Base-by-base conservation (phyloP, 2,888 invertebrate species). In the Synanthedon andrenaeformis region DNA sequence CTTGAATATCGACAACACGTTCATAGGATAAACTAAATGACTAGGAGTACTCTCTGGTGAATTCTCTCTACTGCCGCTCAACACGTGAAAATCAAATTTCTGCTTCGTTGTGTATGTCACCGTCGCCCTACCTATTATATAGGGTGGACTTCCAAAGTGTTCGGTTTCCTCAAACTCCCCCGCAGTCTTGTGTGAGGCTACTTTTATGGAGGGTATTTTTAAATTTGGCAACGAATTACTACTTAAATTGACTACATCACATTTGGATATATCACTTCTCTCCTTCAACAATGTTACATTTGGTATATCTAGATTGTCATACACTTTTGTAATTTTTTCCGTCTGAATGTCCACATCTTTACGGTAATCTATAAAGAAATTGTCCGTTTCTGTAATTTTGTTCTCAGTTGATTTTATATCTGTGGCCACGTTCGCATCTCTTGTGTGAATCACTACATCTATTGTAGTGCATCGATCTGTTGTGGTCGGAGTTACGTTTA, bases 251-350 rank as follows among this genome's bases (percentile, higher is more conserved):
- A 67, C 59, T 60, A 64, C 56, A 17, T 72, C 66, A 42, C 71
- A 72, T 72, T 72, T 80, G 62, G 66, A 60, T 58, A 59, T 53
- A 56, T 73, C 70, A 55, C 57, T 68, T 60, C 70, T 81, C 58
- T 79, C 81, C 59, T 77, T 81, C 53, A 65, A 77, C 63, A 86
- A 68, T 48, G 77, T 76, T 54, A 86, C 76, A 70, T 84, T 81
- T 67, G 86, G 86, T 78, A 86, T 78, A 57, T 79, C 72, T 17
- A 86, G 82, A 65, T 69, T 79, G 63, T 84, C 86, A 62, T 75
- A 84, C 50, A 66, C 59, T 55, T 72, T 64, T 54, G 67, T 68
- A 8, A 64, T 57, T 12, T 77, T 70, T 8, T 70, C 70, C 58
- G 73, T 70, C 19, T 67, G 54, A 51, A 65, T 57, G 17, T 62